Base-by-base conservation (phyloP, 2,797 vertebrate species). In the Somateria mollissima region DNA sequence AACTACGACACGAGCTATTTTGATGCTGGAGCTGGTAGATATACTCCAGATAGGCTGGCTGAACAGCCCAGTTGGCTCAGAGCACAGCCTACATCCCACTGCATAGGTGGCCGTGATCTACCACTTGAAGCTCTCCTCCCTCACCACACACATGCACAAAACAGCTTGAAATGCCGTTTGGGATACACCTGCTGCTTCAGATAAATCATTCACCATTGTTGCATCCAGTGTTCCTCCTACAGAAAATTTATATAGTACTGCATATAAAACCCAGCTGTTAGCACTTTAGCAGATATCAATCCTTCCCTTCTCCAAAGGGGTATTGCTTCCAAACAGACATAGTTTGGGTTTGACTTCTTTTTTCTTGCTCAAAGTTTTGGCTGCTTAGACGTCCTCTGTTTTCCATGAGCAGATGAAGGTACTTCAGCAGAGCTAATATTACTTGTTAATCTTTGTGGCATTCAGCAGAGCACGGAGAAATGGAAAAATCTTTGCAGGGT, bases 131-230 rank as follows among this genome's bases (percentile, higher is more conserved):
- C 51, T 64, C 30, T 87, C 51, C 20, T 67, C 30, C 2, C 3
- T 64, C 71, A 37, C 83, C 56, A 30, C 75, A 70, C 13, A 5
- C n/a, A 32, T 1, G 2, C n/a, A 6, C 13, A 21, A 7, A 34
- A 4, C 73, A 24, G 43, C 58, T 53, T 8, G 6, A 70, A 64
- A 32, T 0, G 1, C 1, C 30, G n/a, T 47, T 19, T 64, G 66
- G 3, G n/a, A 28, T 74, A 28, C 92, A 96, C 96, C 94, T 96
- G 95, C 89, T 45, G 71, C 92, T 72, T 36, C 75, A 43, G 58
- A 80, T 39, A 51, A 57, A 30, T 9, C 66, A 17, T 15, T 41
- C 71, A 34, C 34, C 36, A 6, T 12, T 13, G 16, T 19, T 25
- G 24, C 36, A 58, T 56, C 57, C 93, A 34, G 32, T 7, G 4